A percentile compares a stretch with the other conserved stretches of the same genome.
phyloP scores from a whole-genome alignment of 2,113 vertebrate genomes.

The Anhinga anhinga region DNA sequence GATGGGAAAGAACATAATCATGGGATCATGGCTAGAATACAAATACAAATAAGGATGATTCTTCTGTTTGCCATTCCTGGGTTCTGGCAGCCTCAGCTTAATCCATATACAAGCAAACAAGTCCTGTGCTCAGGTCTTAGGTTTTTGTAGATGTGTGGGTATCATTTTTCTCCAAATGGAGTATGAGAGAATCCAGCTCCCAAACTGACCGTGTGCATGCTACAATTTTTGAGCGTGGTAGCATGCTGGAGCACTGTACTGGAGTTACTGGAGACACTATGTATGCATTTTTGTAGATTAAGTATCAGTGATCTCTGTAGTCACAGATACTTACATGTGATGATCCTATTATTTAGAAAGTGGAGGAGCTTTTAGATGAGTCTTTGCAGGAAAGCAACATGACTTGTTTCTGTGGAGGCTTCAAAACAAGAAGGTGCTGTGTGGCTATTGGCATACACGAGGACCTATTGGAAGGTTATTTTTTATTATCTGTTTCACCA shows the following conservation, averaged over 20 bases:
- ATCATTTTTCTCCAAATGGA: not conserved
- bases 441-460: not conserved
- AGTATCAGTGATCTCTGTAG: not conserved
- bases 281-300: fast-evolving
- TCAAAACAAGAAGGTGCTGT: not conserved
- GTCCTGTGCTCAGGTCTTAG: not conserved
- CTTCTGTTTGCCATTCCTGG: not conserved
- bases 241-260: not conserved
- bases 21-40: not conserved
- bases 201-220: not conserved
- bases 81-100: not conserved
- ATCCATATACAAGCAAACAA: not conserved
- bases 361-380: not conserved
- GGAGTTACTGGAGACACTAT: not conserved
- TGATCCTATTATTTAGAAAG: not conserved
- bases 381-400: not conserved
- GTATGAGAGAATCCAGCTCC: not conserved
- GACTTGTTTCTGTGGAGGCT: not conserved
- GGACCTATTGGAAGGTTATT: not conserved
- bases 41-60: not conserved
- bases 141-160: not conserved
- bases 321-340: not conserved
- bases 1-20: not conserved
- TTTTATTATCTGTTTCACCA: not conserved
- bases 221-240: not conserved